These are phyloP conservation scores for Takifugu bimaculatus DNA, from an alignment of 2,113 vertebrate species.

Conservation along the genomic window DNA sequence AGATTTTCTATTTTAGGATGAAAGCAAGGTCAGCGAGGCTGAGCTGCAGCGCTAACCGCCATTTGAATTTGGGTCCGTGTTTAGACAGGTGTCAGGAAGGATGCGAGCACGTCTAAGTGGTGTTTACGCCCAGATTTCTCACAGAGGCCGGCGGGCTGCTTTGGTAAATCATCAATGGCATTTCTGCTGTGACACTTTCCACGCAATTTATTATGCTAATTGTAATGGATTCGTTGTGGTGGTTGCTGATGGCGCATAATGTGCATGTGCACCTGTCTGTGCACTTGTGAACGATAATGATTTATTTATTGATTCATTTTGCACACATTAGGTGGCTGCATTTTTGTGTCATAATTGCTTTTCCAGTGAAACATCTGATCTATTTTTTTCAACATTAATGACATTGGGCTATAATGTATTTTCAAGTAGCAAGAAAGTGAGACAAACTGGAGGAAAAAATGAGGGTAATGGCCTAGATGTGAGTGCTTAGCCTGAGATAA, in stretches of 20 bases:
- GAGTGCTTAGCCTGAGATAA: slow-evolving; percentile 36
- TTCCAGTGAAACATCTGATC: slow-evolving; percentile 5
- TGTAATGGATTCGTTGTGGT: slow-evolving; percentile 6
- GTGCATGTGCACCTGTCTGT: neutral
- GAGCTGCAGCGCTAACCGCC: slow-evolving; percentile 19
- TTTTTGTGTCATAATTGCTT: slow-evolving; percentile 14
- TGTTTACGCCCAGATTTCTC: slow-evolving; percentile 32
- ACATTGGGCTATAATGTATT: slow-evolving; percentile 13
- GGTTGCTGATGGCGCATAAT: slow-evolving; percentile 8
- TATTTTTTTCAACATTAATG: slow-evolving; percentile 6
- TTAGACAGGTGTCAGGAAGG: slow-evolving; percentile 44
- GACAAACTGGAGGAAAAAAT: slow-evolving; percentile 4
- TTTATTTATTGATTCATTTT: neutral
- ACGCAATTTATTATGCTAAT: slow-evolving; percentile 38
- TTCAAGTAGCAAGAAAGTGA: slow-evolving; percentile 9
- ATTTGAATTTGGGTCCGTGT: slow-evolving; percentile 29
- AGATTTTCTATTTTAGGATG: slow-evolving; percentile 41
- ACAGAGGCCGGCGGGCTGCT: slow-evolving; percentile 9
- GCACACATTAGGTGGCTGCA: too few species aligned
- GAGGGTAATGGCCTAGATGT: slow-evolving; percentile 26
- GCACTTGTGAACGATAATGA: neutral
- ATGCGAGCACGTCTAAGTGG: slow-evolving; percentile 31
- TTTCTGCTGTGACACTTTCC: slow-evolving; percentile 20
- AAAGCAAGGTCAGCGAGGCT: slow-evolving; percentile 38
- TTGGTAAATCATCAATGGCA: slow-evolving; percentile 35